A percentile compares a stretch with the other conserved stretches of the same genome.
Conservation (phyloP, 2,888 invertebrate genomes). For the Drosophila imparisetae region DNA sequence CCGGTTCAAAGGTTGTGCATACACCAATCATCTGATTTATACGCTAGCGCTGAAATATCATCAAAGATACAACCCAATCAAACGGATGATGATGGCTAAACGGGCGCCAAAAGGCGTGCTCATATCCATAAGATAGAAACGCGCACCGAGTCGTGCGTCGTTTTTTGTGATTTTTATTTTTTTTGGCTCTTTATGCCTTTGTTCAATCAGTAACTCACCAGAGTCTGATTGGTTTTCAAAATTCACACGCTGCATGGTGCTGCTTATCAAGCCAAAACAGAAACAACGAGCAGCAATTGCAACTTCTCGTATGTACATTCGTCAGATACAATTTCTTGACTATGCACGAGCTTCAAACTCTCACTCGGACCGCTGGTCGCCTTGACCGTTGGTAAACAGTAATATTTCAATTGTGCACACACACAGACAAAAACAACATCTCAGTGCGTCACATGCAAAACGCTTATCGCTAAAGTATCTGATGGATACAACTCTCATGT, state of each 20-base stretch:
- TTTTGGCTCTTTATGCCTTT: conserved; percentile 17
- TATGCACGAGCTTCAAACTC: conserved; percentile 73
- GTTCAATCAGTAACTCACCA: conserved; percentile 31
- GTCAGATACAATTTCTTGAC: conserved; percentile 61
- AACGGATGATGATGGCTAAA: conserved; percentile 44
- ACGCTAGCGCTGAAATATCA: conserved; percentile 33
- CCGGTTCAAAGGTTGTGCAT: conserved; percentile 55
- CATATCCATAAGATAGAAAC: conserved; percentile 28
- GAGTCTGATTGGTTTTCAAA: conserved; percentile 63
- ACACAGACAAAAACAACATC: conserved; percentile 11
- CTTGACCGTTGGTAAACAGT: conserved; percentile 64
- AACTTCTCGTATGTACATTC: conserved; percentile 45
- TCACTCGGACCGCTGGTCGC: conserved; percentile 28
- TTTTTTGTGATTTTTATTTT: background rate
- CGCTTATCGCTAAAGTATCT: conserved; percentile 66
- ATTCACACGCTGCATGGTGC: conserved; percentile 67
- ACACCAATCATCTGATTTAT: conserved; percentile 39
- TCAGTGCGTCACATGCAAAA: conserved; percentile 72
- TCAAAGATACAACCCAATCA: conserved; percentile 22
- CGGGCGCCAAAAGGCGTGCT: conserved; percentile 25
- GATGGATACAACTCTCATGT: conserved; percentile 43
- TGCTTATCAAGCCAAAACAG: conserved; percentile 55
- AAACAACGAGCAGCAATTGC: conserved; percentile 11
- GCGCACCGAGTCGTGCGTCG: background rate
- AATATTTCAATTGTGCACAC: conserved; percentile 63